Evolutionary conservation across 1,140 invertebrate genomes (phyloP).

Genomic region (Tetranychus cinnabarinus): DNA sequence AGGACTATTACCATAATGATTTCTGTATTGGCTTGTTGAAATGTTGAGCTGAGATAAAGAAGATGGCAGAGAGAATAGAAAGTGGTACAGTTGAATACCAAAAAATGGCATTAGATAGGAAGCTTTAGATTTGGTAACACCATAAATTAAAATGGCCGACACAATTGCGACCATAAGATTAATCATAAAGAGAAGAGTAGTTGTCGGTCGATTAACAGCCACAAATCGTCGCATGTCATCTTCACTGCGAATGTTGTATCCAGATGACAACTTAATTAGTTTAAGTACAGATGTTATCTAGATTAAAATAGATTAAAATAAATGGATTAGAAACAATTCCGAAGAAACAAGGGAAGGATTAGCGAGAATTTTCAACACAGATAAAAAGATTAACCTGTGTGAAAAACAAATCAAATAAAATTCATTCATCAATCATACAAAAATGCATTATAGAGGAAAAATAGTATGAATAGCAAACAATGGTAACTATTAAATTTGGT

Average conservation of each 20-base stretch:
- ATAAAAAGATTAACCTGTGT: neutral
- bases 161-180: constrained; percentile 3
- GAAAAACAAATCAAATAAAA: neutral
- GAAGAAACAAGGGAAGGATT: neutral
- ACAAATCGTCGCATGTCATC: neutral
- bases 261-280: neutral
- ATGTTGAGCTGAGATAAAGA: constrained; percentile 3
- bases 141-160: constrained; percentile 9
- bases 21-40: neutral
- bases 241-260: neutral
- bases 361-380: neutral
- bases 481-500: neutral
- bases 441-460: neutral
- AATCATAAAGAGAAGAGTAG: neutral
- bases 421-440: neutral
- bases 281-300: neutral
- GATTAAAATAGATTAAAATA: too few species aligned
- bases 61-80: constrained; percentile 37
- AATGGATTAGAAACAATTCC: neutral
- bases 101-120: constrained; percentile 63
- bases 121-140: constrained; percentile 21
- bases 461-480: neutral
- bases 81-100: constrained; percentile 64
- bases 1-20: neutral
- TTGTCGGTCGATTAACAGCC: neutral